phyloP scores from a whole-genome alignment of 1,140 invertebrate genomes.

The Aphelinus certus region DNA sequence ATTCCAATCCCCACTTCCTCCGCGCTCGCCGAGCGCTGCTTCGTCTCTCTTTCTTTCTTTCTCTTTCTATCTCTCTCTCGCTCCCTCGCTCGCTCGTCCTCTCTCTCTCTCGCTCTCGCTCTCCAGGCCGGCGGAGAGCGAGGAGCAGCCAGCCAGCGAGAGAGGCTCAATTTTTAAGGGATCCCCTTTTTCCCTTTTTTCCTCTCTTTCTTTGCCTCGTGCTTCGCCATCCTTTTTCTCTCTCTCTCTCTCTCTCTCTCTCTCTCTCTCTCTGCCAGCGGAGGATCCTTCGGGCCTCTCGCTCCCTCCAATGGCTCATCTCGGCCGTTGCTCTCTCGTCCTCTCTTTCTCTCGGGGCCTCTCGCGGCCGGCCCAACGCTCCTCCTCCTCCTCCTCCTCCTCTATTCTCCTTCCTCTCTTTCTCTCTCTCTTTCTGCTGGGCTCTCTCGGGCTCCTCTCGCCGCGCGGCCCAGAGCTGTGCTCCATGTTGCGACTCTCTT shows the following conservation, averaged over 20 bases:
- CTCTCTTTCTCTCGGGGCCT: constrained; percentile 22
- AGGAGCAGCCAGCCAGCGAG: neutral
- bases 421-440: constrained; percentile 11
- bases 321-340: constrained; percentile 27
- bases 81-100: neutral
- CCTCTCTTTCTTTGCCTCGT: constrained; percentile 48
- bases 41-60: constrained; percentile 11
- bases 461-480: neutral
- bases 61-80: constrained; percentile 34
- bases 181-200: constrained; percentile 57
- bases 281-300: constrained; percentile 13
- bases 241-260: constrained; percentile 35
- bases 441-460: neutral
- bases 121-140: neutral
- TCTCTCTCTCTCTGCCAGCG: constrained; percentile 33
- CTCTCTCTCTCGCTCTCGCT: neutral
- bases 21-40: neutral
- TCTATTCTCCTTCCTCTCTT: constrained; percentile 26
- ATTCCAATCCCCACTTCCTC: constrained; percentile 64
- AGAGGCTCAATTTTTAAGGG: constrained; percentile 64
- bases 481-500: constrained; percentile 42
- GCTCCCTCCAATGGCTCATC: neutral
- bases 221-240: constrained; percentile 22
- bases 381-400: constrained; percentile 41
- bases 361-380: constrained; percentile 7